phyloP scores from a whole-genome alignment of 1,140 invertebrate genomes.

The Stegodyphus dumicola region DNA sequence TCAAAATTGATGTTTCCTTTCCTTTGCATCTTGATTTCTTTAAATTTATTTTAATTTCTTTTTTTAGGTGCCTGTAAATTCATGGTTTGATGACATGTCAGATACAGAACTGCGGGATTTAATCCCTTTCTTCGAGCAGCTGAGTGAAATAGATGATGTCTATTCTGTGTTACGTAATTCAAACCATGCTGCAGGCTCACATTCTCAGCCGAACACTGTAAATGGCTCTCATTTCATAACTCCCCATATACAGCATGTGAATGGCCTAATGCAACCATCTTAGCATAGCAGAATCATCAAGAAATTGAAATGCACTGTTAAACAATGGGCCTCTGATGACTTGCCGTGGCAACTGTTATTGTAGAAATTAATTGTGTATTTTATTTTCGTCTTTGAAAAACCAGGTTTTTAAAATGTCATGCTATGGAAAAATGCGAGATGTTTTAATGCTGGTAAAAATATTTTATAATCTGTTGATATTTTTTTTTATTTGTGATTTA shows the following conservation, averaged over 20 bases:
- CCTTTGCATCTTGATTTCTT: no score
- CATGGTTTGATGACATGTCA: slow-evolving; percentile 97
- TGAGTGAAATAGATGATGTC: slow-evolving; percentile 93
- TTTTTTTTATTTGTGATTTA: no score
- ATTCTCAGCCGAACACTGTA: slow-evolving; percentile 35
- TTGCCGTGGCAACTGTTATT: slow-evolving; percentile 49
- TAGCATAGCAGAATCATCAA: slow-evolving; percentile 26
- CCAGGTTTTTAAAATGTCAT: no score
- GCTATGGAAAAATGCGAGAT: no score
- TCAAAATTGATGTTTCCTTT: not conserved
- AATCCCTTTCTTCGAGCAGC: slow-evolving; percentile 94
- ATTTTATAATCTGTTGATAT: no score
- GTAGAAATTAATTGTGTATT: not conserved
- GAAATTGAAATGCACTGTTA: not conserved
- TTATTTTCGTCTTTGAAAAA: no score
- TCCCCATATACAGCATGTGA: slow-evolving; percentile 35
- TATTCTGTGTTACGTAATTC: slow-evolving; percentile 80
- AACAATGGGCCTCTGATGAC: not conserved
- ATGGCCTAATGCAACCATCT: slow-evolving; percentile 53
- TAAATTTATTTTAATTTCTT: not conserved
- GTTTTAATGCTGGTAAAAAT: no score
- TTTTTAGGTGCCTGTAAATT: slow-evolving; percentile 90
- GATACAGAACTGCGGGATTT: slow-evolving; percentile 94
- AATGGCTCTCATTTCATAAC: slow-evolving; percentile 51
- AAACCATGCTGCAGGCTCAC: slow-evolving; percentile 57